These are phyloP conservation scores for Arctia plantaginis DNA, from an alignment of 2,888 invertebrate genomes.

Conservation along the genomic window DNA sequence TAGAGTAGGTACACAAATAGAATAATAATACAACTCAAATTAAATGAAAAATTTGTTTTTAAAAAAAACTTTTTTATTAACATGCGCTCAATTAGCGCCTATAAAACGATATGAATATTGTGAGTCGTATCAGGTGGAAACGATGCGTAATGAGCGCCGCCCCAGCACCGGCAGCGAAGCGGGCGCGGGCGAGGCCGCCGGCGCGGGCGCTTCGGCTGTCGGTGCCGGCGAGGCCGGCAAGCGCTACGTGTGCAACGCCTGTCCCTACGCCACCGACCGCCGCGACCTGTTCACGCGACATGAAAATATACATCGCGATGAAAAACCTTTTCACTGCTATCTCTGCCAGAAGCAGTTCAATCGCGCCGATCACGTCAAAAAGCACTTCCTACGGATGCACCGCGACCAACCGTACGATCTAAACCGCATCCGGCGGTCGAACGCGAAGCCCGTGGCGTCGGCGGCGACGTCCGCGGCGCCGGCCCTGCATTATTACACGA, in stretches of 20 bases:
- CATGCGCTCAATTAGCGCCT: too few relatives aligned
- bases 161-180: conserved; percentile 36
- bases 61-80: too few relatives aligned
- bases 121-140: conserved; percentile 70
- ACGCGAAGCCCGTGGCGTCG: conserved; percentile 85
- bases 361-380: conserved; percentile 97
- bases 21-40: too few relatives aligned
- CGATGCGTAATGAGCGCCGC: conserved; percentile 68
- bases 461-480: conserved; percentile 36
- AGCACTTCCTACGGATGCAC: conserved; percentile 97
- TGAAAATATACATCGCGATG: conserved; percentile 97
- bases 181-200: conserved; percentile 36
- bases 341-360: conserved; percentile 97
- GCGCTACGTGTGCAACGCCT: conserved; percentile 94
- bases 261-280: conserved; percentile 96
- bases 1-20: too few relatives aligned
- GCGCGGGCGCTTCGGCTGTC: conserved; percentile 36
- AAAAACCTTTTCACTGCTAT: conserved; percentile 97
- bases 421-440: conserved; percentile 91
- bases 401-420: conserved; percentile 95
- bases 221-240: conserved; percentile 77
- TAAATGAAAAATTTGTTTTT: too few relatives aligned
- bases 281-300: conserved; percentile 96
- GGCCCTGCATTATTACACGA: conserved; percentile 72
- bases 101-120: background rate